Conservation (phyloP, 2,888 invertebrate genomes). For the Acronicta aceris region DNA sequence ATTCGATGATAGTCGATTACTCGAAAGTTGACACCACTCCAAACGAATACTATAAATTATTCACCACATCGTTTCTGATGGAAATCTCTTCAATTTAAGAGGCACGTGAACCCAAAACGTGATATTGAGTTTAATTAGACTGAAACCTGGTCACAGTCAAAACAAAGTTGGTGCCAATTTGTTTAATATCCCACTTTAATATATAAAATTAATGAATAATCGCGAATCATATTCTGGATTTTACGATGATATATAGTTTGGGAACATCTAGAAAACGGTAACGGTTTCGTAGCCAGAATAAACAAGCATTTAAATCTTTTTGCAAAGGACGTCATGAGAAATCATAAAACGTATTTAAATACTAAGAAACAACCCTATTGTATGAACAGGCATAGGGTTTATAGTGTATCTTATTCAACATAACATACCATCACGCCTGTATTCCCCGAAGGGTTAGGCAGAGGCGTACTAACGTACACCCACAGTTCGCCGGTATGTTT, state of each 20-base stretch:
- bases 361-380: neutral
- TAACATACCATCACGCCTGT: too few relatives aligned
- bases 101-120: conserved; percentile 60
- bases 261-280: conserved; percentile 16
- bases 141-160: conserved; percentile 36
- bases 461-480: too few relatives aligned
- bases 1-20: conserved; percentile 26
- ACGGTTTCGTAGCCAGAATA: conserved; percentile 25
- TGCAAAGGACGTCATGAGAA: conserved; percentile 1
- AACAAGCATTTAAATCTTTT: conserved; percentile 18
- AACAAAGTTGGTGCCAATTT: conserved; percentile 47
- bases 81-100: conserved; percentile 35
- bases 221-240: conserved; percentile 25
- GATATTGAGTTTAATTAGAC: conserved; percentile 45
- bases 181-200: conserved; percentile 32
- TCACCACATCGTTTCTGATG: conserved; percentile 41
- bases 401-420: too few relatives aligned
- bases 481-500: too few relatives aligned
- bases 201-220: conserved; percentile 38
- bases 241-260: conserved; percentile 21
- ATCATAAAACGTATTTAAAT: neutral
- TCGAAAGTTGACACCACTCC: conserved; percentile 41
- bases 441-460: too few relatives aligned
- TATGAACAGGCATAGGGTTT: too few relatives aligned
- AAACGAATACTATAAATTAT: conserved; percentile 45